Evolutionary conservation across 2,797 vertebrate species (phyloP).

Genomic region (Myotis daubentonii): DNA sequence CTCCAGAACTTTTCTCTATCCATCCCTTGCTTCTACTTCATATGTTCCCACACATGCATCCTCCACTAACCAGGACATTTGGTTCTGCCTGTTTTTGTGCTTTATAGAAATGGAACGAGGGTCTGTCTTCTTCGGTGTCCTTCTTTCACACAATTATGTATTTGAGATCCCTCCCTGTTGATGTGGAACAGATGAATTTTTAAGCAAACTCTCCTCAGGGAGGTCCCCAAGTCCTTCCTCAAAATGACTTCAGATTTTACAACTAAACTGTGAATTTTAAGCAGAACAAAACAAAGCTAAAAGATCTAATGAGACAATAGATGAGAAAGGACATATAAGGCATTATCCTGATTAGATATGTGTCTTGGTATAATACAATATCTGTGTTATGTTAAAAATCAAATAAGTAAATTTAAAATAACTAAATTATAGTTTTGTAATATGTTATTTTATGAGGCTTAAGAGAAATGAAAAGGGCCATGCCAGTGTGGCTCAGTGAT

Average conservation of each 20-base stretch:
- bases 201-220: not conserved
- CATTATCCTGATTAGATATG: not conserved
- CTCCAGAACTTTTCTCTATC: not conserved
- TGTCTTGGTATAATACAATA: not conserved
- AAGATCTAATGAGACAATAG: not conserved
- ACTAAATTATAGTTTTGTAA: not conserved
- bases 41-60: not conserved
- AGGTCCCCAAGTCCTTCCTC: not conserved
- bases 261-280: not conserved
- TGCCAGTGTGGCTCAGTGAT: no score
- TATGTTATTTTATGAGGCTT: not conserved
- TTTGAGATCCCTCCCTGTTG: not conserved
- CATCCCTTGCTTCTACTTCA: not conserved
- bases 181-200: not conserved
- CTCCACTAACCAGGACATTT: not conserved
- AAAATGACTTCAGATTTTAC: conserved; percentile 3
- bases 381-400: not conserved
- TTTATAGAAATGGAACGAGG: not conserved
- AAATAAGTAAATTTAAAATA: not conserved
- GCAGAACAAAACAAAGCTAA: conserved; percentile 7
- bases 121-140: not conserved
- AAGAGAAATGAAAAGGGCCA: not conserved
- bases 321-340: not conserved
- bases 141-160: not conserved
- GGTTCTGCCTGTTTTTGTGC: not conserved